These are phyloP conservation scores for Galerucella nymphaeae DNA, from an alignment of 2,888 invertebrate genomes.

Conservation along the genomic window DNA sequence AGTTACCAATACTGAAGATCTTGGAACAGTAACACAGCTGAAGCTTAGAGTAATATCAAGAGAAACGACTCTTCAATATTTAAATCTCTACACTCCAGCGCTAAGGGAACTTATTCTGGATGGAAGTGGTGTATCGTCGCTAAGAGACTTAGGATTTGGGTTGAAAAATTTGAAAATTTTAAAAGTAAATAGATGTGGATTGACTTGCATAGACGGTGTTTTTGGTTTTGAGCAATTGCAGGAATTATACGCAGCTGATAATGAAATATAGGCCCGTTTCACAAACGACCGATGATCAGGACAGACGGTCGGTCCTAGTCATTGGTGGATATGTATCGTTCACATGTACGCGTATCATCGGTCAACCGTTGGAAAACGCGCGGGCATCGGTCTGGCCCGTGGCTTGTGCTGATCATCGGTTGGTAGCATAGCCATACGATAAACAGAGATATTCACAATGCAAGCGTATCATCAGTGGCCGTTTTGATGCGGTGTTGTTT, in stretches of 20 bases:
- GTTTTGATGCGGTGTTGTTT: no score
- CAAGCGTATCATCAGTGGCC: no score
- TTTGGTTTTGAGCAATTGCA: constrained; percentile 72
- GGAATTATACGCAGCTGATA: constrained; percentile 73
- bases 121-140: constrained; percentile 74
- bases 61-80: constrained; percentile 72
- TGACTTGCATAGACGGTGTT: constrained; percentile 75
- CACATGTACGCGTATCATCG: no score
- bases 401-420: no score
- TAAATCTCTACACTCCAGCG: constrained; percentile 72
- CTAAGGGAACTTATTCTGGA: constrained; percentile 73
- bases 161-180: constrained; percentile 71
- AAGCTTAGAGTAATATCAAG: constrained; percentile 75
- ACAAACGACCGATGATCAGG: no score
- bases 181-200: constrained; percentile 73
- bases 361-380: no score
- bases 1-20: constrained; percentile 64
- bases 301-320: no score
- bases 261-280: no score
- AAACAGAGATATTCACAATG: no score
- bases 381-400: no score
- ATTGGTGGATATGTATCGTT: no score
- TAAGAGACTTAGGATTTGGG: constrained; percentile 77
- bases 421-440: no score
- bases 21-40: constrained; percentile 69